A percentile compares a stretch with the other conserved stretches of the same genome.
phyloP scores from a whole-genome alignment of 2,113 vertebrate species.

The Castor canadensis region DNA sequence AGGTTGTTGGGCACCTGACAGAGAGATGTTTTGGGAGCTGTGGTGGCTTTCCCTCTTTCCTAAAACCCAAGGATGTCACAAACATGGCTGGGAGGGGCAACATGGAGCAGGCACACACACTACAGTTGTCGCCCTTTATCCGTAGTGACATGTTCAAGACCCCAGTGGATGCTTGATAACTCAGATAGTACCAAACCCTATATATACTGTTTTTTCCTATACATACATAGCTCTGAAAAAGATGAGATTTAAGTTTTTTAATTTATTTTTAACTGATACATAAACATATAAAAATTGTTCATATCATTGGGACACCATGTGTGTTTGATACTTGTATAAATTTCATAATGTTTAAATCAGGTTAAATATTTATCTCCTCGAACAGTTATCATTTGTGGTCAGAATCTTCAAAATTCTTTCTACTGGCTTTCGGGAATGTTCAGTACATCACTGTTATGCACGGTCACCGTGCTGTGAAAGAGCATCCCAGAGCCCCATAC shows the following conservation, averaged over 20 bases:
- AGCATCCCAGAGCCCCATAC: neutral
- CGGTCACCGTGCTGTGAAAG: neutral
- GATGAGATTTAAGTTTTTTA: neutral
- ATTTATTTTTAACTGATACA: neutral
- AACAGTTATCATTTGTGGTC: neutral
- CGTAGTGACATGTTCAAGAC: neutral
- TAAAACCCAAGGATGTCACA: neutral
- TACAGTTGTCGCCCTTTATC: no score
- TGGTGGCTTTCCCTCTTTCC: neutral
- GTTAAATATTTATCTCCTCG: neutral
- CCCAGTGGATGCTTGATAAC: neutral
- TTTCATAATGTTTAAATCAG: neutral
- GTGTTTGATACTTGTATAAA: neutral
- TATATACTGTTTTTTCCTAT: neutral
- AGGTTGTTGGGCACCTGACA: constrained; percentile 87
- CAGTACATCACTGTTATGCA: neutral
- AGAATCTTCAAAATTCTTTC: neutral
- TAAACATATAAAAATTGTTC: neutral
- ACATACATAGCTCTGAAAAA: neutral
- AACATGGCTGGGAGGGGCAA: rapidly evolving
- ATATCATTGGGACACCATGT: neutral
- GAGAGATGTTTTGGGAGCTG: neutral
- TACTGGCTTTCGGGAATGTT: neutral
- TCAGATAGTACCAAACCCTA: neutral
- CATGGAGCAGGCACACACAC: neutral